Percentiles rank a stretch among this genome's conserved stretches.
phyloP scores from a whole-genome alignment of 2,888 invertebrate species.

The Catocala fraxini region DNA sequence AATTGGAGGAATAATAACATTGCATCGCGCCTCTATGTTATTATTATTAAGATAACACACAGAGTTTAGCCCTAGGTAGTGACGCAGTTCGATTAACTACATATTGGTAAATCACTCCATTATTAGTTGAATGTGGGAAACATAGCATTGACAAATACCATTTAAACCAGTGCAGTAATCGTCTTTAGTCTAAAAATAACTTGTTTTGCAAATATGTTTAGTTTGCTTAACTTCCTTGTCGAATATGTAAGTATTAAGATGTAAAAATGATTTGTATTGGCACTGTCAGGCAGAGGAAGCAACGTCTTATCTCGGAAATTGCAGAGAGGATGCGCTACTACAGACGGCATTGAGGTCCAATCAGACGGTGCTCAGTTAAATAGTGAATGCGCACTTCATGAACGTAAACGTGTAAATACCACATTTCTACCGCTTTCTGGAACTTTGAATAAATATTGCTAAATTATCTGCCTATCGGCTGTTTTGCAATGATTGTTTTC shows the following conservation, averaged over 20 bases:
- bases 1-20: no score
- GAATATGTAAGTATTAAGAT: constrained; percentile 20
- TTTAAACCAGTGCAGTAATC: no score
- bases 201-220: neutral
- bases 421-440: constrained; percentile 14
- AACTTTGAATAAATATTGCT: no score
- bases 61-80: no score
- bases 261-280: constrained; percentile 49
- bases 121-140: no score
- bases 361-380: constrained; percentile 65
- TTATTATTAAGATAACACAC: no score
- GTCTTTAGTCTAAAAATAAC: neutral
- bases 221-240: neutral
- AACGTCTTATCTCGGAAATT: constrained; percentile 80
- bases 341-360: constrained; percentile 83
- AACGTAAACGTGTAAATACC: constrained; percentile 24
- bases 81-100: no score
- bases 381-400: constrained; percentile 60
- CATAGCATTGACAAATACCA: no score
- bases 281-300: constrained; percentile 70
- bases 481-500: no score
- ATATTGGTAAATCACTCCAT: no score
- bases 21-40: no score
- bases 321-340: constrained; percentile 78
- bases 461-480: no score